Conservation (phyloP, 2,797 vertebrate genomes). For the Falco naumanni region DNA sequence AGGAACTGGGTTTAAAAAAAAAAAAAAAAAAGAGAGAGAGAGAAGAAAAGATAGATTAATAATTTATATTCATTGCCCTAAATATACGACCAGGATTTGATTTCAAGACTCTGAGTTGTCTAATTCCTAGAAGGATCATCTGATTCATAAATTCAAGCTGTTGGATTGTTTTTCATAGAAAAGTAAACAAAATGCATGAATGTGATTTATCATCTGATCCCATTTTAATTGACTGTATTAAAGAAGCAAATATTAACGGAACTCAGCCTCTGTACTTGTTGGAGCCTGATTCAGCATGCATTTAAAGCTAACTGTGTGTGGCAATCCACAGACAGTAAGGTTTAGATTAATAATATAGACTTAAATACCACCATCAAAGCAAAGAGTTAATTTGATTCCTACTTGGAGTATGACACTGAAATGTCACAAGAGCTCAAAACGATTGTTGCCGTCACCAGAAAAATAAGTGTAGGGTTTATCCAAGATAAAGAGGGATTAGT, state of each 20-base stretch:
- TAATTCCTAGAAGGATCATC: not conserved
- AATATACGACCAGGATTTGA: not conserved
- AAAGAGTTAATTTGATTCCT: conserved; percentile 76
- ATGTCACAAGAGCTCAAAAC: conserved; percentile 40
- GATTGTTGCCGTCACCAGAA: conserved; percentile 40
- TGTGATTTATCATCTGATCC: conserved; percentile 47
- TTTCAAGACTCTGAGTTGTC: not conserved
- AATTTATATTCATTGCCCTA: conserved; percentile 20
- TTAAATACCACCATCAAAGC: conserved; percentile 76
- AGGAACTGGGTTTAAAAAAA: not conserved
- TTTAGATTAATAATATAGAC: conserved; percentile 77
- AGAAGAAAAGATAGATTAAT: not conserved
- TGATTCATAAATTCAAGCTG: not conserved
- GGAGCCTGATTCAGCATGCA: conserved; percentile 60
- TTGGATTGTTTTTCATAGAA: not conserved
- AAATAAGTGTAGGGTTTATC: conserved; percentile 34
- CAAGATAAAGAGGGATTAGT: conserved; percentile 28
- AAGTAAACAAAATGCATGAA: conserved; percentile 27
- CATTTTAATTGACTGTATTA: conserved; percentile 71
- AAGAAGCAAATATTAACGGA: conserved; percentile 49
- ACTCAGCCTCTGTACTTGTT: conserved; percentile 45
- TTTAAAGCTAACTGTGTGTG: conserved; percentile 68
- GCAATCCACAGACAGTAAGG: conserved; percentile 64
- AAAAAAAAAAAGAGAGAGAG: too few relatives aligned
- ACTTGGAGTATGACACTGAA: conserved; percentile 62